A percentile compares a stretch with the other conserved stretches of the same genome.
phyloP scores from a whole-genome alignment of 2,797 vertebrate species.

The Chelon auratus region DNA sequence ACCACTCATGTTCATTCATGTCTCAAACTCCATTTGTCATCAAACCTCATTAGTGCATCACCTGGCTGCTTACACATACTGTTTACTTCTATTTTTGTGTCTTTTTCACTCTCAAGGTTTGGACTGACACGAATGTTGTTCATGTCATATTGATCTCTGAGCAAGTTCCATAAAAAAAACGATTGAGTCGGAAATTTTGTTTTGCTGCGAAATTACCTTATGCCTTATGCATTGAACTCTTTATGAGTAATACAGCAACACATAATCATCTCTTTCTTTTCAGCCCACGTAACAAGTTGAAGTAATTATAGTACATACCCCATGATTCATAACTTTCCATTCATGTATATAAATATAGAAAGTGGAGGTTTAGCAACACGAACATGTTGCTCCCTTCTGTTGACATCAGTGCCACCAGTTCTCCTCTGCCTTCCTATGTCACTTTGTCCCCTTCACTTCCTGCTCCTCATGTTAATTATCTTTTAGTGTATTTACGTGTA shows the following conservation, averaged over 20 bases:
- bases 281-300: not conserved
- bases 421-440: not conserved
- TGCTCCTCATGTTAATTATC: conserved; percentile 1
- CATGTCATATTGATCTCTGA: too few relatives aligned
- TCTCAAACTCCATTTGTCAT: not conserved
- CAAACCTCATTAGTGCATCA: not conserved
- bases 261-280: conserved; percentile 6
- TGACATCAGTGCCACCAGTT: not conserved
- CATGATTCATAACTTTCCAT: conserved; percentile 16
- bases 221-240: not conserved
- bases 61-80: not conserved
- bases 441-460: not conserved
- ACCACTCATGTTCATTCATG: not conserved
- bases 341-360: conserved; percentile 1
- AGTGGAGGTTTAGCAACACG: conserved; percentile 5
- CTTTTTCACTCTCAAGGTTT: not conserved
- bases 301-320: conserved; percentile 10
- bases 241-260: not conserved
- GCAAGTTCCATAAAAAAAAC: too few relatives aligned
- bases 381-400: conserved; percentile 3
- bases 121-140: not conserved
- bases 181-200: not conserved
- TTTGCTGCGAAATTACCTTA: not conserved
- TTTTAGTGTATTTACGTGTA: not conserved
- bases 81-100: not conserved